These are phyloP conservation scores for Plutella xylostella DNA, from an alignment of 2,888 invertebrate species.

Conservation along the genomic window DNA sequence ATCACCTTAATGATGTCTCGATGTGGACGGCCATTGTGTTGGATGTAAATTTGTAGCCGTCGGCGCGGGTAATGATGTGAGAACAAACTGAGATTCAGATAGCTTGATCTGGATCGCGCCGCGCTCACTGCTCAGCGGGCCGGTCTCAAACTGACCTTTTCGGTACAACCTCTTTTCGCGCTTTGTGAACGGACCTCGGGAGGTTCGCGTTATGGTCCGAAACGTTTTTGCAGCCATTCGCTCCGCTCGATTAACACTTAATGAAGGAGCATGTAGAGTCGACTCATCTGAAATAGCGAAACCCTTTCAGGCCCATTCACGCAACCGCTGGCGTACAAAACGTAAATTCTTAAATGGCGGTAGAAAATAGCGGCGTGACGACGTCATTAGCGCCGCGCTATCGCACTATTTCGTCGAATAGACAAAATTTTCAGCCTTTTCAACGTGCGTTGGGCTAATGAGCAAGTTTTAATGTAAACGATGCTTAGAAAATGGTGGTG, in stretches of 20 bases:
- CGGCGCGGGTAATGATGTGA: slow-evolving; percentile 71
- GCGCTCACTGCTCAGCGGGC: slow-evolving; percentile 51
- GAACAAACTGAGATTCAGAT: slow-evolving; percentile 69
- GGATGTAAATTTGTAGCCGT: slow-evolving; percentile 71
- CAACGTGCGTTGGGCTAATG: slow-evolving; percentile 56
- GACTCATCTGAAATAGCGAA: slow-evolving; percentile 8
- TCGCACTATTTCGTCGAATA: slow-evolving; percentile 66
- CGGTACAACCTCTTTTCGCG: too few species aligned
- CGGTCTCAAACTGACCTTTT: slow-evolving; percentile 18
- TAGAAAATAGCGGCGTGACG: slow-evolving; percentile 46
- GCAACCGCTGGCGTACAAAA: slow-evolving; percentile 41
- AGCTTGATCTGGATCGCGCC: slow-evolving; percentile 62
- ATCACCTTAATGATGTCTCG: slow-evolving; percentile 71
- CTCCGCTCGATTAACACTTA: not conserved
- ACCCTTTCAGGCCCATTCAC: slow-evolving; percentile 30
- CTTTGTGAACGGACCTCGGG: too few species aligned
- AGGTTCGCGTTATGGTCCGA: too few species aligned
- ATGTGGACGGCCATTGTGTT: slow-evolving; percentile 70
- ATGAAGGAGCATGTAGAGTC: not conserved
- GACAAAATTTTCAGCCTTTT: slow-evolving; percentile 66
- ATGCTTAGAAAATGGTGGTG: slow-evolving; percentile 55
- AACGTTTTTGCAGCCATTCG: too few species aligned
- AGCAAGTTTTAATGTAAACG: slow-evolving; percentile 44
- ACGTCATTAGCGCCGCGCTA: slow-evolving; percentile 60
- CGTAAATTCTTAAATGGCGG: slow-evolving; percentile 47